Evolutionary conservation across 2,113 vertebrate species (phyloP), one percentile per base, ranked within the genome.

Genomic region (Saccopteryx bilineata): DNA sequence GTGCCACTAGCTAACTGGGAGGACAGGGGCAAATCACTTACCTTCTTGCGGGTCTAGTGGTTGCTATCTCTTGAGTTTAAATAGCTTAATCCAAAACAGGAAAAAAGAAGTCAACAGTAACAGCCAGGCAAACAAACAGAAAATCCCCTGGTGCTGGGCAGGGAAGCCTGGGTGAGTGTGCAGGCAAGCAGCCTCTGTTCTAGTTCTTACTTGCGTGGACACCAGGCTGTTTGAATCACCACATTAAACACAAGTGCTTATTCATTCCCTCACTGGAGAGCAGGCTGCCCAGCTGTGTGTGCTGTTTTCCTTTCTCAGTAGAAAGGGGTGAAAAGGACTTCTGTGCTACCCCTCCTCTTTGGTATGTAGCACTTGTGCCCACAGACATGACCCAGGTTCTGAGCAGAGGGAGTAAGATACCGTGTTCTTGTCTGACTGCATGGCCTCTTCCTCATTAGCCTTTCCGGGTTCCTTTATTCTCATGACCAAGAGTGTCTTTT

Each of bases 11-110:
- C 26, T 52, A 26, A 48, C 71, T 71, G 10, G 8, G 6, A 76
- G 50, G 88, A 61, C 56, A 24, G 39, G 75, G 84, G 28, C 50
- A 85, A 76, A 83, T 88, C 63, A 28, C 31, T 76, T 71, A 52
- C 31, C 48, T 81, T 88, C 89, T 86, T 39, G 31, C 13, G 50
- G 13, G 23, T 65, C 52, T 92, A 50, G 33, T 31, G 74, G 58
- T 4, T 88, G 89, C 72, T 96, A 14, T 91, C 89, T 5, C 60
- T 5, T 95, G 68, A 85, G 79, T 86, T 87, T 83, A 76, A 93
- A 61, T 23, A 65, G 65, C 12, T 91, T 52, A 74, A 66, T 91
- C 46, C 46, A 66, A 46, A 93, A 75, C 66, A 75, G 86, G 91
- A 10, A 14, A 82, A 87, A 76, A 85, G n/a, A 68, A 68, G n/a